phyloP scores from a whole-genome alignment of 2,797 vertebrate genomes.

The Tragelaphus eurycerus region DNA sequence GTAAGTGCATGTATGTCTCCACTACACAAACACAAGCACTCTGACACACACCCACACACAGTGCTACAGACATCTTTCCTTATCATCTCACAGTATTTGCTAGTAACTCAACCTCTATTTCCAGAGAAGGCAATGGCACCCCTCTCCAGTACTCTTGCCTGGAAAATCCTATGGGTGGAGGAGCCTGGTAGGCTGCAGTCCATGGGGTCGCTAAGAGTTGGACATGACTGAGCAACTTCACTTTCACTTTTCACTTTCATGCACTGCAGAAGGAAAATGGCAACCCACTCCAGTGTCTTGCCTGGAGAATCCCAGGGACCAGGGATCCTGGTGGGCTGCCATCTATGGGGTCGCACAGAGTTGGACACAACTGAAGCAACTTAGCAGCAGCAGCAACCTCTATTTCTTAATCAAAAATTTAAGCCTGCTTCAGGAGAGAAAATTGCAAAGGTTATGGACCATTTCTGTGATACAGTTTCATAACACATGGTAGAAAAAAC shows the following conservation, averaged over 20 bases:
- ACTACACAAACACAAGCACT: not conserved
- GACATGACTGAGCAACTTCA: too few species aligned
- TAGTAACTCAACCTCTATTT: not conserved
- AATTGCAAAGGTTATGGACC: not conserved
- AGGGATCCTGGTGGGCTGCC: too few species aligned
- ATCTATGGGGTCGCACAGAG: too few species aligned
- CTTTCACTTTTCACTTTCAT: too few species aligned
- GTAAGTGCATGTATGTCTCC: not conserved
- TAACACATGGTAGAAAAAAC: not conserved
- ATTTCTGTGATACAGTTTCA: not conserved
- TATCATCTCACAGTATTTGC: not conserved
- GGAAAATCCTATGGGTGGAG: too few species aligned
- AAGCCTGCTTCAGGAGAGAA: not conserved
- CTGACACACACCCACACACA: not conserved
- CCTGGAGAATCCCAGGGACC: too few species aligned
- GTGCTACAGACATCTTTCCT: not conserved
- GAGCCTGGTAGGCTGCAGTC: too few species aligned
- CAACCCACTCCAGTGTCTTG: too few species aligned
- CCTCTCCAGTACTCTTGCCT: too few species aligned
- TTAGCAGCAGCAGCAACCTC: not conserved
- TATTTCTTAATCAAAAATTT: not conserved
- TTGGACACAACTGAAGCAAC: too few species aligned
- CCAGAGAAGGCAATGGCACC: not conserved
- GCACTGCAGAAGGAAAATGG: too few species aligned
- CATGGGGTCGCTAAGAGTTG: too few species aligned